Evolutionary conservation across 2,797 vertebrate species (phyloP), one percentile per base, ranked within the genome.

Genomic region (Macrochelys suwanniensis): DNA sequence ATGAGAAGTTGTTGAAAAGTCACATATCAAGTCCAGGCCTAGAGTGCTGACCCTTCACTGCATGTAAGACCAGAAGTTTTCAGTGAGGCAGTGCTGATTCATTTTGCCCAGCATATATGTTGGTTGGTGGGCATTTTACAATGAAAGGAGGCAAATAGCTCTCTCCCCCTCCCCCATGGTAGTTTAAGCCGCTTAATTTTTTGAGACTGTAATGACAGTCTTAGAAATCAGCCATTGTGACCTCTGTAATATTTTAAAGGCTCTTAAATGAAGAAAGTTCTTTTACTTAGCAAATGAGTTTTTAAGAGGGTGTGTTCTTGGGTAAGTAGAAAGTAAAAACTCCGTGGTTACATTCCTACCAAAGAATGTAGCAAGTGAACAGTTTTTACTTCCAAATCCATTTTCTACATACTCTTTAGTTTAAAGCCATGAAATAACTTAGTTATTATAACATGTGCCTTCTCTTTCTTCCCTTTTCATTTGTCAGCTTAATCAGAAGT

Each of bases 241-340:
- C 71, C 88, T 2, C 47, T 45, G 23, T 37, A 26, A 81, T 1
- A 1, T 42, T 26, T 50, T 50, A 50, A 50, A 82, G 84, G 51
- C 9, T 80, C 56, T 65, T 68, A 5, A 82, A 78, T 81, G 61
- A 59, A 94, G 71, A 0, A 61, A 16, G 3, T 6, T 45, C 57
- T 59, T 37, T 42, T 85, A 78, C 82, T 82, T 42, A 85, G 90
- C 71, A 68, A 84, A 81, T 84, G 0, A 1, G 80, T 26, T 25
- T 85, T 53, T 16, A 77, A 76, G 61, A 93, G 79, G 86, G 90
- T 92, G n/a, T 82, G 59, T 51, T 42, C 80, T 59, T 89, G 92
- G 96, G 96, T 96, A 97, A 97, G 96, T 96, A 96, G 93, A 92
- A 95, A 89, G 94, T 96, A 95, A 97, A 96, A 97, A 88, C 82